Evolutionary conservation across 2,888 invertebrate genomes (phyloP).

Genomic region (Protodeltote pygarga): DNA sequence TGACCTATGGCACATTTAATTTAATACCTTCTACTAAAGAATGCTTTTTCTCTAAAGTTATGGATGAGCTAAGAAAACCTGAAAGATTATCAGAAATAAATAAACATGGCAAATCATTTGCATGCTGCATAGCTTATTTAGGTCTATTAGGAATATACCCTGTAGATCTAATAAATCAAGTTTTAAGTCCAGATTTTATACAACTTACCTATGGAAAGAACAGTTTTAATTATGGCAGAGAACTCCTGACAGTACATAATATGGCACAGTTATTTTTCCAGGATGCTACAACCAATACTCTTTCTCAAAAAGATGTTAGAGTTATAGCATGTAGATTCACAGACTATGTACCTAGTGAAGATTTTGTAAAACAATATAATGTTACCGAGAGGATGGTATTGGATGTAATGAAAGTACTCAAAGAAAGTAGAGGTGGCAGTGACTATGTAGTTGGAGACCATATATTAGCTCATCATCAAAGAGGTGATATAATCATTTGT

Average conservation of each 20-base stretch:
- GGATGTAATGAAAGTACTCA: constrained; percentile 83
- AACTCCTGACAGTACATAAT: constrained; percentile 88
- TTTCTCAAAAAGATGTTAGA: constrained; percentile 78
- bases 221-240: constrained; percentile 80
- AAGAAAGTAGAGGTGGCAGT: constrained; percentile 79
- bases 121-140: constrained; percentile 88
- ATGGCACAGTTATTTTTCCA: constrained; percentile 88
- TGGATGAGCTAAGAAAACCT: constrained; percentile 83
- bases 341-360: constrained; percentile 86
- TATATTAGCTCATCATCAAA: constrained; percentile 89
- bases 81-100: constrained; percentile 85
- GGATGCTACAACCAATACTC: constrained; percentile 85
- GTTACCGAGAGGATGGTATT: constrained; percentile 86
- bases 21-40: constrained; percentile 79
- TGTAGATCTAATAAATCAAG: constrained; percentile 85
- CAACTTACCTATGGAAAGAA: constrained; percentile 84
- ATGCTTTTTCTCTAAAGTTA: constrained; percentile 69
- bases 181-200: constrained; percentile 87
- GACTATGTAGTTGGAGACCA: constrained; percentile 84
- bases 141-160: constrained; percentile 86
- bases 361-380: constrained; percentile 82
- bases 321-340: constrained; percentile 87
- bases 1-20: constrained; percentile 88
- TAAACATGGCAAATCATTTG: constrained; percentile 87
- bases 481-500: constrained; percentile 88